Evolutionary conservation across 2,888 invertebrate genomes (phyloP).

Genomic region (Drosophila longiperda): DNA sequence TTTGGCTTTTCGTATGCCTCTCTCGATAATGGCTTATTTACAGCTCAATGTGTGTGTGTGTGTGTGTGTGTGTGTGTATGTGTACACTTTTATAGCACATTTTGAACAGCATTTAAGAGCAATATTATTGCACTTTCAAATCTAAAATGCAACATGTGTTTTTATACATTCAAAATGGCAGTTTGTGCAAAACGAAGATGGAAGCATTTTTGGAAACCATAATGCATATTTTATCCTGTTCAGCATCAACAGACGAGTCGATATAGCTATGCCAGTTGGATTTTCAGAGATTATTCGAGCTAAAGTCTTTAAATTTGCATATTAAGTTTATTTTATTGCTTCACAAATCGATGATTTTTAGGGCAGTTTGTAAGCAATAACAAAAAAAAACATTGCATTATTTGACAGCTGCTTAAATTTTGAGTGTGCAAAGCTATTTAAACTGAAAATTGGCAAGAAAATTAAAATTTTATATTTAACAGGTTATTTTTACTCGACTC

Average conservation of each 20-base stretch:
- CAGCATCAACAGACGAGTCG: neutral
- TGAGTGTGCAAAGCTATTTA: neutral
- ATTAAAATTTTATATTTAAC: neutral
- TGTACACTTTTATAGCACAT: neutral
- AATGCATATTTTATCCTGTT: neutral
- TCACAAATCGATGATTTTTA: neutral
- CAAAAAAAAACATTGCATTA: neutral
- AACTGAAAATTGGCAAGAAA: neutral
- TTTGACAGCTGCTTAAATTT: neutral
- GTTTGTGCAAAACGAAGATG: neutral
- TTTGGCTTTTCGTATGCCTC: slow-evolving; percentile 56
- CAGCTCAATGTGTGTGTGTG: neutral
- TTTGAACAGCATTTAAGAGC: neutral
- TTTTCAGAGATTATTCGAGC: neutral
- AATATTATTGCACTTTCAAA: neutral
- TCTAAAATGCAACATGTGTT: neutral
- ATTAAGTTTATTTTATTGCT: neutral
- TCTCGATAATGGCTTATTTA: slow-evolving; percentile 68
- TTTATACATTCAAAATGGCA: neutral
- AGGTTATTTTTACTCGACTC: neutral
- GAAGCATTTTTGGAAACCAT: neutral
- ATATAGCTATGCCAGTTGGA: neutral
- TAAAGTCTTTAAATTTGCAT: neutral
- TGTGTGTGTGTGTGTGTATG: neutral
- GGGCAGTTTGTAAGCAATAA: neutral